A percentile compares a stretch with the other conserved stretches of the same genome.
Conservation (phyloP, 2,113 vertebrate species). For the Xiphorhynchus elegans region DNA sequence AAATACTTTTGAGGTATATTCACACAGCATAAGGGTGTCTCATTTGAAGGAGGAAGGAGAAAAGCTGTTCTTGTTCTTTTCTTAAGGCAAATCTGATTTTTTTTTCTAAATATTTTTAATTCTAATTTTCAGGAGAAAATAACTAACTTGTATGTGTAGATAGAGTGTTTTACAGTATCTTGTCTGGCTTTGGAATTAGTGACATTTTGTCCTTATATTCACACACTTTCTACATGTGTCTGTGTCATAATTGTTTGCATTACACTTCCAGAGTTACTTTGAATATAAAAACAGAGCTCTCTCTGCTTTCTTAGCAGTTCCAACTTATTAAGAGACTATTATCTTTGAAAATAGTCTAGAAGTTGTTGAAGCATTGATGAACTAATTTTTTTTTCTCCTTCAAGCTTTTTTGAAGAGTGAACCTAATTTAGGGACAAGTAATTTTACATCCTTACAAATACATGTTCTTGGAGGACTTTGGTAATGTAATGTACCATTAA, state of each 20-base stretch:
- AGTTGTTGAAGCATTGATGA: not conserved
- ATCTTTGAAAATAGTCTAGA: not conserved
- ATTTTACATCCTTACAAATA: not conserved
- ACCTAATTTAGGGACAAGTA: not conserved
- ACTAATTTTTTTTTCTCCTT: not conserved
- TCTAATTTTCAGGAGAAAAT: no score
- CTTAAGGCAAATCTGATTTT: no score
- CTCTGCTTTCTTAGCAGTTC: not conserved
- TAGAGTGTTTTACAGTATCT: no score
- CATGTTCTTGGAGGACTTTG: not conserved
- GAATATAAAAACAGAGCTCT: not conserved
- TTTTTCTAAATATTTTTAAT: no score
- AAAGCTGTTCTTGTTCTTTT: no score
- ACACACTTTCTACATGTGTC: no score
- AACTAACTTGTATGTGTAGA: no score
- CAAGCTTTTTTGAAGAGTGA: not conserved
- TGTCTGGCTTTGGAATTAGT: no score
- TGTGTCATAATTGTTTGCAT: not conserved
- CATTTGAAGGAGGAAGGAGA: no score
- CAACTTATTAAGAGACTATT: not conserved
- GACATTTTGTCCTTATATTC: no score
- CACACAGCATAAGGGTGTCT: no score
- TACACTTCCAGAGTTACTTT: not conserved
- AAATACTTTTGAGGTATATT: no score
- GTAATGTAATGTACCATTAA: not conserved